phyloP scores from a whole-genome alignment of 2,113 vertebrate species.

The Ibidorhyncha struthersii region DNA sequence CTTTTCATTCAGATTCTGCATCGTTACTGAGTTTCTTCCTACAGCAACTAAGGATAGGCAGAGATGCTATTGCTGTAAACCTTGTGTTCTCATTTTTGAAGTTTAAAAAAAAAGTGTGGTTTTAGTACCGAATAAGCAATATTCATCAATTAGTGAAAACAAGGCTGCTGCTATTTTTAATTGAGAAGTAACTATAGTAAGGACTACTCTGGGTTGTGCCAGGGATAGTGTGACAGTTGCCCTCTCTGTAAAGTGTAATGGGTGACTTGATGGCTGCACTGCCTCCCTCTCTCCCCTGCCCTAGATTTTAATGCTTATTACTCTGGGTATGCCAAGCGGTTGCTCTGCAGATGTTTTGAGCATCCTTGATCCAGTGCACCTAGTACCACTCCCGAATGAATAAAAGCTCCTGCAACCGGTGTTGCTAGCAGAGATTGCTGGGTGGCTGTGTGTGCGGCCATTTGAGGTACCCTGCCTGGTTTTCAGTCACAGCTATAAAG shows the following conservation, averaged over 20 bases:
- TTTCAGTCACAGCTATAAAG: neutral
- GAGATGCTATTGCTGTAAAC: neutral
- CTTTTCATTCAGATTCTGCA: neutral
- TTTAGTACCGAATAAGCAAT: neutral
- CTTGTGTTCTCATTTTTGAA: neutral
- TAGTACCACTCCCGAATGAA: neutral
- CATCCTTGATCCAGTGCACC: neutral
- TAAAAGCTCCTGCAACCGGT: neutral
- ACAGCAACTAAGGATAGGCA: neutral
- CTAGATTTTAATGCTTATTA: neutral
- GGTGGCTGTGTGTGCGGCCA: fast-evolving
- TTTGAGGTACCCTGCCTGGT: neutral
- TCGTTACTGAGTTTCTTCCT: neutral
- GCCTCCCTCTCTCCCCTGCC: neutral
- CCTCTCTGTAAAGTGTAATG: neutral
- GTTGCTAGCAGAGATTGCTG: neutral
- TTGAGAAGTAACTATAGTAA: neutral
- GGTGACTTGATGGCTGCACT: neutral
- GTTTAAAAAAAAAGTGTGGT: neutral
- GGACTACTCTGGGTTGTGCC: neutral
- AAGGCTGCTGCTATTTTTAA: neutral
- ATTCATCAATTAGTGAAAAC: neutral
- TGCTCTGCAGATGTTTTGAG: neutral
- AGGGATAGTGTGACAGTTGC: fast-evolving
- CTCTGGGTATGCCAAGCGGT: neutral